These are phyloP conservation scores for Protosalanx chinensis DNA, from an alignment of 2,797 vertebrate genomes.

Conservation along the genomic window DNA sequence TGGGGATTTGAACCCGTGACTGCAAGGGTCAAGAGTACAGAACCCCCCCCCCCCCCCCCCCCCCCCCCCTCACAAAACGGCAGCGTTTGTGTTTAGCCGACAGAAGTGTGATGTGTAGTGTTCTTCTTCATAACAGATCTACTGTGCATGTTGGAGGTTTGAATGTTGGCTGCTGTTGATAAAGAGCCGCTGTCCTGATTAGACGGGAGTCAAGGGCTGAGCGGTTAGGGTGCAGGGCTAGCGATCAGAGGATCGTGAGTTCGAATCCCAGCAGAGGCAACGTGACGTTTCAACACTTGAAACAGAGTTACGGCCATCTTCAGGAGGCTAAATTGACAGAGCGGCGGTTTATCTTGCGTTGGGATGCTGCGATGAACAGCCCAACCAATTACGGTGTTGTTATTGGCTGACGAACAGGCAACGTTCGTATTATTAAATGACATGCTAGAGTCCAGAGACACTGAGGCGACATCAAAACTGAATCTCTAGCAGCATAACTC, in stretches of 20 bases:
- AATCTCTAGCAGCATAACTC: background rate
- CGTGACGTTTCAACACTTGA: too few species aligned
- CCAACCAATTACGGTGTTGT: background rate
- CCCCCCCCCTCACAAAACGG: conserved; percentile 12
- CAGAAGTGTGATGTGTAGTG: conserved; percentile 16
- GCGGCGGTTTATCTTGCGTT: background rate
- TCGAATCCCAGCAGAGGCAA: too few species aligned
- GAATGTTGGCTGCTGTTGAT: background rate
- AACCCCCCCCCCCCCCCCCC: background rate
- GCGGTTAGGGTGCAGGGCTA: too few species aligned
- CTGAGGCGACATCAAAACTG: conserved; percentile 15
- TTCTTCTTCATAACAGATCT: conserved; percentile 4
- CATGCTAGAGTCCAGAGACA: background rate
- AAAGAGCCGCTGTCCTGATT: background rate
- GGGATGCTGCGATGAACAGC: background rate
- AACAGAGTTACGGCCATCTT: background rate
- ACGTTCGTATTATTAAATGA: conserved; percentile 12
- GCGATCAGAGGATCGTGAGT: too few species aligned
- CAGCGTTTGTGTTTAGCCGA: background rate
- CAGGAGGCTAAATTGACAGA: background rate
- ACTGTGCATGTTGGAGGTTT: conserved; percentile 1
- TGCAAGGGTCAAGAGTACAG: conserved; percentile 35
- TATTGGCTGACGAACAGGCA: background rate
- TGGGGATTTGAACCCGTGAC: conserved; percentile 18
- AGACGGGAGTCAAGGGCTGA: background rate